These are phyloP conservation scores for Platichthys flesus DNA, from an alignment of 2,113 vertebrate species.

Conservation along the genomic window DNA sequence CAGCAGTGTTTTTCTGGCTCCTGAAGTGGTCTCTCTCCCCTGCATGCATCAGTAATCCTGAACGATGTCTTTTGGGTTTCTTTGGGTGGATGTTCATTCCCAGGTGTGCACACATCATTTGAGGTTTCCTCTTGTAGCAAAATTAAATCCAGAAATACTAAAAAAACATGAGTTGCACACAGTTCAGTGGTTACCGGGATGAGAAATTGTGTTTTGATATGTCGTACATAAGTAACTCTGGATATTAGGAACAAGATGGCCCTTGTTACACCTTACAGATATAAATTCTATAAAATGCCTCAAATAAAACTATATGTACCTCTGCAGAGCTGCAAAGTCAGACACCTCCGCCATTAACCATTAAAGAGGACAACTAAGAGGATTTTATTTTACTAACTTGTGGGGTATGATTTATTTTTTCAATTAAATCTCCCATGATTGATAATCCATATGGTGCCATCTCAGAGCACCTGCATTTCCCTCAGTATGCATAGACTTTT, in stretches of 20 bases:
- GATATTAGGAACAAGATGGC: constrained; percentile 24
- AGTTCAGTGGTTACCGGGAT: constrained; percentile 8
- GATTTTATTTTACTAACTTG: constrained; percentile 58
- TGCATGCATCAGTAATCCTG: constrained; percentile 8
- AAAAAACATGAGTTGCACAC: constrained; percentile 1
- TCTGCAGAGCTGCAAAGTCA: constrained; percentile 46
- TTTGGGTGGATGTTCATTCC: constrained; percentile 45
- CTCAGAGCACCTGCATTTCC: constrained; percentile 7
- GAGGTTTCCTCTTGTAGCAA: constrained; percentile 30
- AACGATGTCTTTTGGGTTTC: not conserved
- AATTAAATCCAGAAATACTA: constrained; percentile 9
- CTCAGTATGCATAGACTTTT: constrained; percentile 15
- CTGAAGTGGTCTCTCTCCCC: constrained; percentile 33
- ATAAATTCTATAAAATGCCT: constrained; percentile 32
- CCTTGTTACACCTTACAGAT: not conserved
- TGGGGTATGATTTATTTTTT: constrained; percentile 66
- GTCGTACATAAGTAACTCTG: not conserved
- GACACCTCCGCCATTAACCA: constrained; percentile 56
- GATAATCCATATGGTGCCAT: constrained; percentile 38
- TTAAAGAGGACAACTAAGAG: constrained; percentile 40
- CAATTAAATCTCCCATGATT: constrained; percentile 62
- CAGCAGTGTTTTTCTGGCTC: constrained; percentile 35
- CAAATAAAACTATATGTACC: constrained; percentile 44
- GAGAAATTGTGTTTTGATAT: not conserved
- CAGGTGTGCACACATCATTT: constrained; percentile 47